These are phyloP conservation scores for Pandemis corylana DNA, from an alignment of 2,888 invertebrate genomes.

Conservation along the genomic window DNA sequence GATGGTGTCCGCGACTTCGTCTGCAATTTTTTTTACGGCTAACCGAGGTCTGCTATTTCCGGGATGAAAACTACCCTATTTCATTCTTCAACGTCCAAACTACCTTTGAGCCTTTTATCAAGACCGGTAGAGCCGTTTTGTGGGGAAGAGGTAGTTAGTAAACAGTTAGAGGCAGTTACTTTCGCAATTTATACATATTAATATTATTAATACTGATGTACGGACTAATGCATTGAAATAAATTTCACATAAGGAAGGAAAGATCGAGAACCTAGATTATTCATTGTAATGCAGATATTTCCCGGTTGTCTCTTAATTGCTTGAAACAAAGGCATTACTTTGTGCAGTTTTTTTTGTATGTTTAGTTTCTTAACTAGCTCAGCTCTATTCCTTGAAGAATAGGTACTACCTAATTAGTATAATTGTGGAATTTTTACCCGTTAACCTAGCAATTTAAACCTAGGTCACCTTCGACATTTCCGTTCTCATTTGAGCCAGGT, in stretches of 20 bases:
- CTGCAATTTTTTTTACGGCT: too few species aligned
- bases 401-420: slow-evolving; percentile 23
- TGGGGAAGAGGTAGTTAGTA: too few species aligned
- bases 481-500: slow-evolving; percentile 33
- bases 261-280: not conserved
- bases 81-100: too few species aligned
- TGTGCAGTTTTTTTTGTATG: not conserved
- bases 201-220: too few species aligned
- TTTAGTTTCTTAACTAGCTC: not conserved
- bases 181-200: too few species aligned
- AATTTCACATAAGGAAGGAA: not conserved
- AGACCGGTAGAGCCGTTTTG: too few species aligned
- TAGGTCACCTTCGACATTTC: slow-evolving; percentile 37
- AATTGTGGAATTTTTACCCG: slow-evolving; percentile 29
- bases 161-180: too few species aligned
- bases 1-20: too few species aligned
- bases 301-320: not conserved
- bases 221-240: not conserved
- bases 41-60: too few species aligned
- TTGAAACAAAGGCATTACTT: not conserved
- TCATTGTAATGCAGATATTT: not conserved
- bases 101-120: too few species aligned
- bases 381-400: not conserved
- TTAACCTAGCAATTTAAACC: slow-evolving; percentile 28
- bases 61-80: too few species aligned